A percentile compares a stretch with the other conserved stretches of the same genome.
phyloP scores from a whole-genome alignment of 2,113 vertebrate species.

The Chionis minor region DNA sequence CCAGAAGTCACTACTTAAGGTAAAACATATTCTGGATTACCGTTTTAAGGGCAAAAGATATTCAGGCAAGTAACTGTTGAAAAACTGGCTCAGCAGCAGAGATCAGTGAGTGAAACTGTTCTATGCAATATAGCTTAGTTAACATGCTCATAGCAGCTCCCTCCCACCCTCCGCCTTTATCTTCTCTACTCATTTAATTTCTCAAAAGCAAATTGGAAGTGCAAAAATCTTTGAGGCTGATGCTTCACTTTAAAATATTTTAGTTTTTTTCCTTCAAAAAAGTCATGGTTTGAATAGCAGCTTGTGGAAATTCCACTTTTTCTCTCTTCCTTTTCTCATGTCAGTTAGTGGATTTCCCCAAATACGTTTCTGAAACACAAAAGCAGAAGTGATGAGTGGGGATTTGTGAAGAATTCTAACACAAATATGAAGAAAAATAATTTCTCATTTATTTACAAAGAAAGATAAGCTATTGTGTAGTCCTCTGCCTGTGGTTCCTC shows the following conservation, averaged over 20 bases:
- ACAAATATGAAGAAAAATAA: background rate
- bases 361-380: background rate
- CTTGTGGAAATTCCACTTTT: conserved; percentile 4
- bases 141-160: background rate
- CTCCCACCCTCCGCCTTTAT: background rate
- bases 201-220: background rate
- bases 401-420: background rate
- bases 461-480: background rate
- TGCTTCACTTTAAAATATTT: background rate
- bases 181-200: background rate
- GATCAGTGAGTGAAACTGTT: background rate
- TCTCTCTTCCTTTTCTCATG: conserved; percentile 13
- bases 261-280: background rate
- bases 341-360: conserved; percentile 8
- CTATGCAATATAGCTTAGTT: background rate
- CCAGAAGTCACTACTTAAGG: background rate
- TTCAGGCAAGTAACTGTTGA: background rate
- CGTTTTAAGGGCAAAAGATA: background rate
- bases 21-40: background rate
- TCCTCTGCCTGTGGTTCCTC: background rate
- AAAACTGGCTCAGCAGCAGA: background rate
- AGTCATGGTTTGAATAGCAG: background rate
- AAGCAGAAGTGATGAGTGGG: conserved; percentile 15
- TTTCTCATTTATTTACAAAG: background rate
- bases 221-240: background rate